phyloP scores from a whole-genome alignment of 2,797 vertebrate species.

The Crocodylus rhombifer region DNA sequence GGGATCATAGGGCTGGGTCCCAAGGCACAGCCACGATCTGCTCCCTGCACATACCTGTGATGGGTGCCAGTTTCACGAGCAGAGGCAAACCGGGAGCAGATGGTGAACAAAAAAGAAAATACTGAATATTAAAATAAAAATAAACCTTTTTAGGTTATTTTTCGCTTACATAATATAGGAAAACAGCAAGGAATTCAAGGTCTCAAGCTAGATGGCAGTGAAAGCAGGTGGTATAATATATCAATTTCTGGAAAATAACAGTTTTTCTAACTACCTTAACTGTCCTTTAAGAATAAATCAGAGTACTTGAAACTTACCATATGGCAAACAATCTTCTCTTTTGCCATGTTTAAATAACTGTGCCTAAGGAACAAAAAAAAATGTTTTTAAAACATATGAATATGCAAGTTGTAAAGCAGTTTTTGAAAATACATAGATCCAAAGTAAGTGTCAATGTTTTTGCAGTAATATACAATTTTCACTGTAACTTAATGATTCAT shows the following conservation, averaged over 20 bases:
- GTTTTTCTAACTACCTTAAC: neutral
- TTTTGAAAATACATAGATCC: neutral
- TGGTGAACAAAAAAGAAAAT: neutral
- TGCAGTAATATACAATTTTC: neutral
- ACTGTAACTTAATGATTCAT: too few relatives aligned
- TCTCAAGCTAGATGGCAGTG: neutral
- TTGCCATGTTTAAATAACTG: constrained; percentile 98
- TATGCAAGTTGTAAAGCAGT: neutral
- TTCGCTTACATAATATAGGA: neutral
- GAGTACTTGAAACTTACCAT: constrained; percentile 83
- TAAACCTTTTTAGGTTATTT: neutral
- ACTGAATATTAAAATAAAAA: neutral
- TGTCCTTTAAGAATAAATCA: neutral
- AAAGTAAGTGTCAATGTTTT: neutral
- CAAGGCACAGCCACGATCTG: too few relatives aligned
- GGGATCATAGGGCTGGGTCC: too few relatives aligned
- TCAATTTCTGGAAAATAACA: neutral
- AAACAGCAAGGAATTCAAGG: neutral
- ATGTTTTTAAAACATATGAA: neutral
- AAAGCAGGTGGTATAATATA: neutral
- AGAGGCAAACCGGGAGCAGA: too few relatives aligned
- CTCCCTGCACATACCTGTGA: too few relatives aligned
- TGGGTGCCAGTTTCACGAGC: too few relatives aligned
- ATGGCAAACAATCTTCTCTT: constrained; percentile 93
- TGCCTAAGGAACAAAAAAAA: constrained; percentile 82